These are phyloP conservation scores for Carettochelys insculpta DNA, from an alignment of 2,113 vertebrate species.

Conservation along the genomic window DNA sequence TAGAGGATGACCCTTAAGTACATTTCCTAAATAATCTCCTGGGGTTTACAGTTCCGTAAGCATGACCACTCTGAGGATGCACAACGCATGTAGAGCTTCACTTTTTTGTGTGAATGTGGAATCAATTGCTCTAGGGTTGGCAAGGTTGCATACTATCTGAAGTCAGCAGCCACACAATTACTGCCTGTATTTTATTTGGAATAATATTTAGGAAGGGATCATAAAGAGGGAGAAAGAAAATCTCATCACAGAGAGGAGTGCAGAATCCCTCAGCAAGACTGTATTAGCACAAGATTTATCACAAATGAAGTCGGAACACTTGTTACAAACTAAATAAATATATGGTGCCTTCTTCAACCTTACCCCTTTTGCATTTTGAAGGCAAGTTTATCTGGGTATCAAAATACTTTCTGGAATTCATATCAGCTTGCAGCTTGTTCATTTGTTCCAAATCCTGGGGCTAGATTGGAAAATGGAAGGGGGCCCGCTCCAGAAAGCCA, in stretches of 20 bases:
- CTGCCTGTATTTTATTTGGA: background rate
- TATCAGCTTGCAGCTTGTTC: background rate
- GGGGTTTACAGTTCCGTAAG: constrained; percentile 34
- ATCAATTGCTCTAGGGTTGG: background rate
- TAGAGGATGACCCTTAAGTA: constrained; percentile 45
- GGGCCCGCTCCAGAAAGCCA: background rate
- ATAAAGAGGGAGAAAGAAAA: background rate
- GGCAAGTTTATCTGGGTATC: background rate
- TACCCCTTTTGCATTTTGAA: background rate
- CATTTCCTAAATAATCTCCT: background rate
- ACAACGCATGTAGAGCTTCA: background rate
- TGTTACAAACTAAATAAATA: background rate
- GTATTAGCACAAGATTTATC: background rate
- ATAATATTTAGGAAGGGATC: background rate
- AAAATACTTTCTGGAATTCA: background rate
- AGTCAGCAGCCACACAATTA: constrained; percentile 12
- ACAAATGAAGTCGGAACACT: background rate
- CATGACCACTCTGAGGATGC: constrained; percentile 1
- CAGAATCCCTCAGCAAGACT: background rate
- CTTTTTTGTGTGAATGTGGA: accelerated
- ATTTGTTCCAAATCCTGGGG: background rate
- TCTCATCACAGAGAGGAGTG: background rate
- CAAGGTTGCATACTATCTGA: background rate
- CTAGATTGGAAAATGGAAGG: background rate
- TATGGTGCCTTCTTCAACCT: background rate